phyloP scores from a whole-genome alignment of 2,113 vertebrate species.

The Macheiramphus alcinus region DNA sequence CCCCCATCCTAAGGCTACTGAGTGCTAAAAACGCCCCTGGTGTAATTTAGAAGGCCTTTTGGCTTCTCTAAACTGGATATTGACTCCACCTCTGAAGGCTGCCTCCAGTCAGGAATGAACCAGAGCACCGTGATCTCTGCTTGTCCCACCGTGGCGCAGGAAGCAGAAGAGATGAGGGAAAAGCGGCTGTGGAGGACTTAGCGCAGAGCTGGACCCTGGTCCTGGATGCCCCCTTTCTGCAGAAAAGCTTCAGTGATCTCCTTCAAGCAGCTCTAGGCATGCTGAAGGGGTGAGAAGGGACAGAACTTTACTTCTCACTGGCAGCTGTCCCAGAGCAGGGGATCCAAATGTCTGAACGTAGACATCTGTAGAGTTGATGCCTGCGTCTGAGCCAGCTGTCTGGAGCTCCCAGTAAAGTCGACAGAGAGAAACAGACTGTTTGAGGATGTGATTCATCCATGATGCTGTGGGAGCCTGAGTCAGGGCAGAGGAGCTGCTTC shows the following conservation, averaged over 20 bases:
- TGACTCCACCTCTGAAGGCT: neutral
- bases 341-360: neutral
- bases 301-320: neutral
- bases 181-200: neutral
- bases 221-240: neutral
- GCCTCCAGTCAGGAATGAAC: neutral
- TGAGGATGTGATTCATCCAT: neutral
- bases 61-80: neutral
- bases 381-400: neutral
- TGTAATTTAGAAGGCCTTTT: neutral
- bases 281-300: neutral
- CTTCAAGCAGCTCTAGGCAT: neutral
- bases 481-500: neutral
- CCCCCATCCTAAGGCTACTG: neutral
- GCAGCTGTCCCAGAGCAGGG: neutral
- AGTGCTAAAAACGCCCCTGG: neutral
- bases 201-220: neutral
- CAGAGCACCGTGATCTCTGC: neutral
- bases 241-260: neutral
- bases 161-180: neutral
- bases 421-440: neutral
- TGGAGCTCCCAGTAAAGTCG: neutral
- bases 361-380: neutral
- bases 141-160: neutral
- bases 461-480: neutral